Conservation (phyloP, 1,140 invertebrate genomes). For the Ceratina japonica region DNA sequence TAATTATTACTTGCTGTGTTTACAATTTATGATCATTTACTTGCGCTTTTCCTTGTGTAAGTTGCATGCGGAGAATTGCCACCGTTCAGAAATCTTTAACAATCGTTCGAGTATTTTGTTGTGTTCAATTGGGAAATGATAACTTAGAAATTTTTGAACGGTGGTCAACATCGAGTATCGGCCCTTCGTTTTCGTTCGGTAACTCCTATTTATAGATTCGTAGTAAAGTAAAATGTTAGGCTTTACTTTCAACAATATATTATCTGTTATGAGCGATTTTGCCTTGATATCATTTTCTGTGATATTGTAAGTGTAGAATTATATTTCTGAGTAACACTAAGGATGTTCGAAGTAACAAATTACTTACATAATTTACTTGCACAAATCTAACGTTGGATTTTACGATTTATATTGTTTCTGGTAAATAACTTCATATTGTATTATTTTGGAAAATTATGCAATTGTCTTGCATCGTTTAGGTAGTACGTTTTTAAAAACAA, state of each 20-base stretch:
- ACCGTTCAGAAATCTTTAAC: neutral
- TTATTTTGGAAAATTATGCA: neutral
- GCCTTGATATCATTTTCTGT: neutral
- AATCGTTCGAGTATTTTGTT: neutral
- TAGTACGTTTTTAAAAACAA: neutral
- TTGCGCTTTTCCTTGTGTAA: conserved; percentile 33
- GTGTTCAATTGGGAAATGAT: too few species aligned
- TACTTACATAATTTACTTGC: too few species aligned
- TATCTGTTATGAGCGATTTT: neutral
- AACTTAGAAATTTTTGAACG: too few species aligned
- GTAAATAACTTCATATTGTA: neutral
- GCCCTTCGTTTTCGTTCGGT: neutral
- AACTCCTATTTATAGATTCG: neutral
- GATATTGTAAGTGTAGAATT: neutral
- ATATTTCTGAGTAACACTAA: neutral
- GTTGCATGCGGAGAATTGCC: conserved; percentile 27
- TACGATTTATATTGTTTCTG: neutral
- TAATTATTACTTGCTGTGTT: too few species aligned
- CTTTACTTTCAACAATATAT: neutral
- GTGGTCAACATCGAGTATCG: neutral
- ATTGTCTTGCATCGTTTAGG: neutral
- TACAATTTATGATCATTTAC: conserved; percentile 10
- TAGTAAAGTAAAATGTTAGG: conserved; percentile 8
- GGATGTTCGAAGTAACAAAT: neutral
- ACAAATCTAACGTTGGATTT: neutral